Base-by-base conservation (phyloP, 2,113 vertebrate species). In the Terrapene triunguis region DNA sequence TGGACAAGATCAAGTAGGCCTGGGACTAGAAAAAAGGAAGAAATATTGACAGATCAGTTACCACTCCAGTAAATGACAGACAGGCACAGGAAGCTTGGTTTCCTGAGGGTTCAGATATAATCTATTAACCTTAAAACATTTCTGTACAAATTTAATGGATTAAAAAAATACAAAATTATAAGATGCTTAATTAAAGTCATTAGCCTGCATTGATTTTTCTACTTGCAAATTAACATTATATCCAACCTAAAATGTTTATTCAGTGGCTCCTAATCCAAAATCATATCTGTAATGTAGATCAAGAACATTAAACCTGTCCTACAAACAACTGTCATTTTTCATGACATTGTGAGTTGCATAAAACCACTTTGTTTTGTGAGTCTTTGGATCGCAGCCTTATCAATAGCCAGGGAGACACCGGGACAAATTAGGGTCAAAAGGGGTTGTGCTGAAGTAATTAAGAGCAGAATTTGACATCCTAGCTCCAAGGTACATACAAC, bases 31-130 rank as follows among this genome's bases (percentile, higher is more conserved):
- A 97, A 98, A 98, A 98, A 94, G 84, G 89, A 98, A 98, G 97
- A 98, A 98, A 98, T 98, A 98, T 98, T 98, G 98, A 98, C 98
- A 98, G 98, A 98, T 98, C 98, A 98, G 98, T 98, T 97, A 98
- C 96, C 97, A 97, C 94, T 98, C 97, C 97, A 97, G 98, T 96
- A 98, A 98, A 98, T 98, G 98, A 98, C 98, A 98, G 97, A 92
- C 96, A 98, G 91, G 96, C 97, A 88, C 94, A 98, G 93, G 96
- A 96, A 86, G 89, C 90, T 94, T 62, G 62, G 97, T 97, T 96
- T 98, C 98, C 98, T 98, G 92, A 87, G 97, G 98, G 97, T 96
- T 97, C 96, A 87, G 95, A 96, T 83, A 92, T 98, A 98, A 98
- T 98, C 97, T 98, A 97, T 98, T 98, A 98, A 97, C 96, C 95